phyloP scores from a whole-genome alignment of 2,797 vertebrate genomes.

The Darevskia mixta region DNA sequence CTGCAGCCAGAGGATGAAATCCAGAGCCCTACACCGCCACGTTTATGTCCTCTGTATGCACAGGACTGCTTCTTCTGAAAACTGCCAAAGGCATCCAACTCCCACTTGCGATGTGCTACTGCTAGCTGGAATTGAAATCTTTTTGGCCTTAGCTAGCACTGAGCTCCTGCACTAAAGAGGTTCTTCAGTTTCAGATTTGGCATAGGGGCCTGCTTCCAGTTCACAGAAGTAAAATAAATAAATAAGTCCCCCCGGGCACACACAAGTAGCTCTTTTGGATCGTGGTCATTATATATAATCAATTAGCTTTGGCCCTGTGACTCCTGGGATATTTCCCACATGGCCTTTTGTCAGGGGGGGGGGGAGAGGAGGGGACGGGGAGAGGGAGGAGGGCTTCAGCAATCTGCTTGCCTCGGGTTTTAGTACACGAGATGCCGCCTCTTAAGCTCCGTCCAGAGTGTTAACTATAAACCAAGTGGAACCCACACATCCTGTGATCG shows the following conservation, averaged over 20 bases:
- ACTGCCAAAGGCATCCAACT: background rate
- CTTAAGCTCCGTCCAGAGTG: background rate
- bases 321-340: constrained; percentile 16
- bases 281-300: constrained; percentile 3
- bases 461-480: background rate
- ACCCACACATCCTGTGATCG: constrained; percentile 4
- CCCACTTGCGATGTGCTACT: background rate
- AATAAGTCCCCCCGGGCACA: background rate
- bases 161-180: background rate
- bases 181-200: background rate
- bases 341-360: background rate
- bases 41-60: background rate
- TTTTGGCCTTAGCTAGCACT: background rate
- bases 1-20: background rate
- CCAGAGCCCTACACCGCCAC: background rate
- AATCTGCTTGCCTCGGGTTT: constrained; percentile 1
- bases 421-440: background rate
- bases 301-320: constrained; percentile 17
- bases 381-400: background rate
- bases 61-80: background rate
- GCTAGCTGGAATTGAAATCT: background rate
- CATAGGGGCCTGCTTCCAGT: background rate
- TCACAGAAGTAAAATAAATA: background rate
- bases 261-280: constrained; percentile 10
- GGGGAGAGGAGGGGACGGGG: too few species aligned